phyloP scores from a whole-genome alignment of 2,113 vertebrate genomes.

The Colaptes auratus region DNA sequence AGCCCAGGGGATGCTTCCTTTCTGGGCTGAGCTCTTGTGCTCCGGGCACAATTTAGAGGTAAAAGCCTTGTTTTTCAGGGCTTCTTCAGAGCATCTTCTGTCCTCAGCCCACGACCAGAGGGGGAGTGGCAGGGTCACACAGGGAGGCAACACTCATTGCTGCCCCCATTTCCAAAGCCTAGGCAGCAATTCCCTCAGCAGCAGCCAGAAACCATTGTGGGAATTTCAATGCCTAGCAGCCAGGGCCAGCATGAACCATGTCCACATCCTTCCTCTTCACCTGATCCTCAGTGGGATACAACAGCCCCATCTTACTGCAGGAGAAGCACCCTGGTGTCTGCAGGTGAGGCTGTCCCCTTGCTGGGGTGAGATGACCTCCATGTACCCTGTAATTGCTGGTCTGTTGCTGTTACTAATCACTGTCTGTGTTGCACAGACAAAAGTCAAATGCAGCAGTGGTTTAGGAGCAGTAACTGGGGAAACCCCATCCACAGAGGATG shows the following conservation, averaged over 20 bases:
- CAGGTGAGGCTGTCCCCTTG: not conserved
- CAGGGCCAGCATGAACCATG: not conserved
- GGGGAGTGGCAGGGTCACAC: not conserved
- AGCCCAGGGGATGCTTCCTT: constrained; percentile 26
- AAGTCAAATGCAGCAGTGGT: not conserved
- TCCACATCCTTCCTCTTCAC: not conserved
- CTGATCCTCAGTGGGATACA: not conserved
- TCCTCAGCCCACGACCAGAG: not conserved
- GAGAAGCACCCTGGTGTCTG: not conserved
- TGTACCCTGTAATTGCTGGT: not conserved
- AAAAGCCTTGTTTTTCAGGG: not conserved
- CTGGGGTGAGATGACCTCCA: not conserved
- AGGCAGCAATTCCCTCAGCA: not conserved
- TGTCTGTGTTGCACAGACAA: not conserved
- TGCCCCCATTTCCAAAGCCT: not conserved
- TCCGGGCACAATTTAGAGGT: not conserved
- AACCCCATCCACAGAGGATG: accelerated
- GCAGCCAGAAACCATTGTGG: not conserved
- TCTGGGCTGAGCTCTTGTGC: not conserved
- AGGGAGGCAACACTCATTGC: not conserved
- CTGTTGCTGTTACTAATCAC: not conserved
- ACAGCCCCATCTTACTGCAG: not conserved
- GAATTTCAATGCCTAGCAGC: not conserved
- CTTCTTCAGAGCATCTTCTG: not conserved
- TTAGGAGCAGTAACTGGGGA: not conserved